A percentile compares a stretch with the other conserved stretches of the same genome.
These are phyloP conservation scores for Taurulus bubalis DNA, from an alignment of 2,113 vertebrate species.

Conservation along the genomic window DNA sequence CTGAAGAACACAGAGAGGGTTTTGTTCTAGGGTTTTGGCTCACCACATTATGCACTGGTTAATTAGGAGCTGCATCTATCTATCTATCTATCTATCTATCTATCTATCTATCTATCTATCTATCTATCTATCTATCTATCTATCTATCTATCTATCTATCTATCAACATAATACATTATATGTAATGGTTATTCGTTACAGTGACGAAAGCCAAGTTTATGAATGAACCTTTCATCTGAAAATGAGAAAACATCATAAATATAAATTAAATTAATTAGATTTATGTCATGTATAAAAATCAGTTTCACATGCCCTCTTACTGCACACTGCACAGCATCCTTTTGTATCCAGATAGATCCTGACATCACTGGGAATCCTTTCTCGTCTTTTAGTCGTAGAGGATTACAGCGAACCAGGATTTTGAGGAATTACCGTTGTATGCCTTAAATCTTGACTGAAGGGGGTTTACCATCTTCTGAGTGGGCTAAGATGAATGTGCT, in stretches of 20 bases:
- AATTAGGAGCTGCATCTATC: constrained; percentile 78
- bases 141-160: constrained; percentile 10
- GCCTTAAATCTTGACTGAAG: constrained; percentile 73
- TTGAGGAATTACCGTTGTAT: constrained; percentile 73
- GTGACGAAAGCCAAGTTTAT: neutral
- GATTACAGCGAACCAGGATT: constrained; percentile 76
- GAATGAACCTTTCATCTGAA: neutral
- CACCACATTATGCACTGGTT: constrained; percentile 74
- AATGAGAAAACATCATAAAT: neutral
- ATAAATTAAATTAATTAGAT: neutral
- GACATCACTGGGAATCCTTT: constrained; percentile 48
- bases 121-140: constrained; percentile 5
- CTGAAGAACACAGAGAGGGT: constrained; percentile 78
- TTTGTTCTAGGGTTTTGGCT: constrained; percentile 82
- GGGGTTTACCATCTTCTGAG: constrained; percentile 74
- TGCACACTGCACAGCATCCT: neutral
- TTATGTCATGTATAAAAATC: neutral
- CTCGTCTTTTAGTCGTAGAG: constrained; percentile 60
- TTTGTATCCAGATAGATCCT: constrained; percentile 18
- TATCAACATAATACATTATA: neutral
- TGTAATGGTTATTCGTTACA: neutral
- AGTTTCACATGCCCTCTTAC: neutral
- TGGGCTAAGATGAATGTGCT: constrained; percentile 69
- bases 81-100: constrained; percentile 8
- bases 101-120: constrained; percentile 18